Conservation (phyloP, 2,113 vertebrate species). For the Halichoerus grypus region DNA sequence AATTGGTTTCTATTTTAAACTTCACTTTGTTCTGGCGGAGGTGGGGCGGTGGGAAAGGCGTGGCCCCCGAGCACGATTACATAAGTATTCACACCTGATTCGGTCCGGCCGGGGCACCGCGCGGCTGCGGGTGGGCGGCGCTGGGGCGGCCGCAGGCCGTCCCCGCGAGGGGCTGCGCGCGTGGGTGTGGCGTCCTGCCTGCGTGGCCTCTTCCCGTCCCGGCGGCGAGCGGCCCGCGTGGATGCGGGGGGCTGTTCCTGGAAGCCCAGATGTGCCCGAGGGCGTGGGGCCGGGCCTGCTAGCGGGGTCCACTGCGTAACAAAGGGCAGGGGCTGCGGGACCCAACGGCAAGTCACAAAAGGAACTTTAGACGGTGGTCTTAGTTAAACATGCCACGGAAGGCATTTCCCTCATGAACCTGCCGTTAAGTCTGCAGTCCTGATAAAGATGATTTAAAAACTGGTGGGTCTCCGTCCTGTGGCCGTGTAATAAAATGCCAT, state of each 20-base stretch:
- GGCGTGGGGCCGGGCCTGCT: conserved; percentile 62
- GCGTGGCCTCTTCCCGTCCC: neutral
- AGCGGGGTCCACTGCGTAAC: conserved; percentile 66
- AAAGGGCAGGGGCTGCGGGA: conserved; percentile 74
- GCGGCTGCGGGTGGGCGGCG: conserved; percentile 4
- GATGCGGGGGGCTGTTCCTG: neutral
- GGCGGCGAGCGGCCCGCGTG: neutral
- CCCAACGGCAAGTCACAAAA: neutral
- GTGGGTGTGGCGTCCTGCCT: neutral
- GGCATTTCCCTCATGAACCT: neutral
- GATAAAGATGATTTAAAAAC: conserved; percentile 12
- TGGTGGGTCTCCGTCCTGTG: neutral
- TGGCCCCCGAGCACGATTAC: conserved; percentile 55
- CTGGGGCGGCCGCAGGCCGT: neutral
- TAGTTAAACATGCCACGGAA: neutral
- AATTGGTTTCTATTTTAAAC: conserved; percentile 77
- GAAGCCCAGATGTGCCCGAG: conserved; percentile 65
- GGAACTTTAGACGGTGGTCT: conserved; percentile 59
- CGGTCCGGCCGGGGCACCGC: rapidly evolving
- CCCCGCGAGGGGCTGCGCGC: neutral
- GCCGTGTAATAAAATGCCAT: neutral
- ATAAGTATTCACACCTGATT: conserved; percentile 66
- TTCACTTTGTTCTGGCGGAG: conserved; percentile 76
- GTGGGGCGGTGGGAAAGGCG: conserved; percentile 67
- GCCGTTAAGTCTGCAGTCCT: neutral